Percentiles rank a stretch among this genome's conserved stretches.
Evolutionary conservation across 37 sponge, comb jelly and placozoan species (phyloP).

Genomic region (Geodia barretti): DNA sequence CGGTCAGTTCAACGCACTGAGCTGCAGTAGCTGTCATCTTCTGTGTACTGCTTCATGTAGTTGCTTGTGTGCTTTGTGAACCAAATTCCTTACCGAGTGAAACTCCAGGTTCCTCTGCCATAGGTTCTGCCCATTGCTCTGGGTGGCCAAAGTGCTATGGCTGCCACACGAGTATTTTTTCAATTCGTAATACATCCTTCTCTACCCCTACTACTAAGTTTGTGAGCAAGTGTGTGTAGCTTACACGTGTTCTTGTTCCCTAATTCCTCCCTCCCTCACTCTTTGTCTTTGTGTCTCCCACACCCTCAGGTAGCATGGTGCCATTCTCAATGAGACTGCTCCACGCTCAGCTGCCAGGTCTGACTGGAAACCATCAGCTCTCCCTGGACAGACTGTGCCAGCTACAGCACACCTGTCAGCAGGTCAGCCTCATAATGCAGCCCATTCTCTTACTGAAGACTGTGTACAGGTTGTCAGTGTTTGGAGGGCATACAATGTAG

Average conservation of each 20-base stretch:
- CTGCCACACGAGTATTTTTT: too few relatives aligned
- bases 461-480: slow-evolving; percentile 50
- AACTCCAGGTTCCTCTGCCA: neutral
- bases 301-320: slow-evolving; percentile 66
- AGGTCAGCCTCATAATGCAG: slow-evolving; percentile 62
- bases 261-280: neutral
- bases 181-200: too few relatives aligned
- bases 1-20: slow-evolving; percentile 48
- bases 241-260: slow-evolving; percentile 19
- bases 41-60: too few relatives aligned
- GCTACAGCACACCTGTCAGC: slow-evolving; percentile 39
- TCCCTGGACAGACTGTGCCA: slow-evolving; percentile 69
- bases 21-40: neutral
- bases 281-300: neutral
- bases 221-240: slow-evolving; percentile 76
- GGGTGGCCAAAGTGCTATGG: too few relatives aligned
- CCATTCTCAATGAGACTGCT: slow-evolving; percentile 78
- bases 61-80: too few relatives aligned
- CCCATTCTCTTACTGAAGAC: slow-evolving; percentile 32
- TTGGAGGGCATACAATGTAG: slow-evolving; percentile 40
- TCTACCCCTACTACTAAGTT: neutral
- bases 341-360: slow-evolving; percentile 65
- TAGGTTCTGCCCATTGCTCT: neutral
- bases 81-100: too few relatives aligned
- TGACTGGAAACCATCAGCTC: slow-evolving; percentile 28